Evolutionary conservation across 2,888 invertebrate species (phyloP).

Genomic region (Quadriops clusia): DNA sequence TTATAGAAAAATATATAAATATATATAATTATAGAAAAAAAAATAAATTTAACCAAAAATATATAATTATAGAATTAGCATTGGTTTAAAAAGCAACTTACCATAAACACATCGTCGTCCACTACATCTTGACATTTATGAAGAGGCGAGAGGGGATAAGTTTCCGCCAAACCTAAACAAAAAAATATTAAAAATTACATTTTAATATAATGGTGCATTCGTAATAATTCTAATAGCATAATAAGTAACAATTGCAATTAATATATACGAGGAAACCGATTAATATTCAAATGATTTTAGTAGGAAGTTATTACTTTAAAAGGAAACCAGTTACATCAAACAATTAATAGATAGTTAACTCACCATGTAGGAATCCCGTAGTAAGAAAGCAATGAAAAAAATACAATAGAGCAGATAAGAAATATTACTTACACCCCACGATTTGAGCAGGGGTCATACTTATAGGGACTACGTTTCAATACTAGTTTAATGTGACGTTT

Average conservation of each 20-base stretch:
- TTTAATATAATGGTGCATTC: no score
- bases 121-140: slow-evolving; percentile 64
- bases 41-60: slow-evolving; percentile 3
- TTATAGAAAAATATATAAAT: slow-evolving; percentile 2
- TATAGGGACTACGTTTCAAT: no score
- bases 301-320: no score
- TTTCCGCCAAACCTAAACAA: slow-evolving; percentile 62
- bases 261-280: no score
- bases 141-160: slow-evolving; percentile 54
- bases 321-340: no score
- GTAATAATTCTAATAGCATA: no score
- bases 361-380: slow-evolving; percentile 56
- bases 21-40: not conserved
- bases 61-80: slow-evolving; percentile 36
- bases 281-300: no score
- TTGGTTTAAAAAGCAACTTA: slow-evolving; percentile 36
- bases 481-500: no score
- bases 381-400: slow-evolving; percentile 48
- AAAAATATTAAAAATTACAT: slow-evolving; percentile 17
- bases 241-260: no score
- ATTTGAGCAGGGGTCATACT: slow-evolving; percentile 13
- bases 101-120: slow-evolving; percentile 92
- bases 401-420: slow-evolving; percentile 51
- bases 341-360: slow-evolving; percentile 34
- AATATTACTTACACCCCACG: slow-evolving; percentile 40